These are phyloP conservation scores for Ylistrum balloti DNA, from an alignment of 1,140 invertebrate species.

Conservation along the genomic window DNA sequence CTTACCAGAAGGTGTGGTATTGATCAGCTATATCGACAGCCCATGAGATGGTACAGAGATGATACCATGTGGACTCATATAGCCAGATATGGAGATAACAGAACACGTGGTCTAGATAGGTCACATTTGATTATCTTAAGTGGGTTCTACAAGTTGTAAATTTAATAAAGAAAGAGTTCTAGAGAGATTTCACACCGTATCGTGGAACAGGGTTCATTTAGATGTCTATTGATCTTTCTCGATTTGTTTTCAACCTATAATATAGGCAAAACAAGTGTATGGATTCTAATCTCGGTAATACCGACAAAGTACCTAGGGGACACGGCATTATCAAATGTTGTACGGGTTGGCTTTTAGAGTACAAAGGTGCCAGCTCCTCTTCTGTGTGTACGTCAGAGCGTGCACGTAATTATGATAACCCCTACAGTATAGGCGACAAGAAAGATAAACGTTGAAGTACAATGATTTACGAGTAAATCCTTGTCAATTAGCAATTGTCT, in stretches of 20 bases:
- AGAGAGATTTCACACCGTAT: slow-evolving; percentile 18
- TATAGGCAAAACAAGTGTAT: not conserved
- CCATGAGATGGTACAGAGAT: not conserved
- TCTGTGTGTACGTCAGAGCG: not conserved
- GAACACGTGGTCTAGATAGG: slow-evolving; percentile 6
- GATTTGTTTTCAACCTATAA: not conserved
- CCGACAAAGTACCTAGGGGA: not conserved
- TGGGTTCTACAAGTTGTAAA: slow-evolving; percentile 24
- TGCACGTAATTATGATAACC: no score
- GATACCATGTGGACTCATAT: not conserved
- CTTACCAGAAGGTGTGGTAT: not conserved
- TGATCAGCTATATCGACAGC: no score
- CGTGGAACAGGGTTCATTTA: not conserved
- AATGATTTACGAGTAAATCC: no score
- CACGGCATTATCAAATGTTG: not conserved
- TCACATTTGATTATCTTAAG: slow-evolving; percentile 34
- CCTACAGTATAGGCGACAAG: no score
- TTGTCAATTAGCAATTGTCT: no score
- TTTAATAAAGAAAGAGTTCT: slow-evolving; percentile 21
- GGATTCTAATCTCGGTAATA: not conserved
- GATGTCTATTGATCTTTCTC: not conserved
- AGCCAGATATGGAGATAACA: not conserved
- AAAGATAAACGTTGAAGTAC: no score
- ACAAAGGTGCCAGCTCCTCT: not conserved
- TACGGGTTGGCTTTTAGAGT: not conserved